Evolutionary conservation across 2,888 invertebrate species (phyloP).

Genomic region (Drosophila prostipennis): DNA sequence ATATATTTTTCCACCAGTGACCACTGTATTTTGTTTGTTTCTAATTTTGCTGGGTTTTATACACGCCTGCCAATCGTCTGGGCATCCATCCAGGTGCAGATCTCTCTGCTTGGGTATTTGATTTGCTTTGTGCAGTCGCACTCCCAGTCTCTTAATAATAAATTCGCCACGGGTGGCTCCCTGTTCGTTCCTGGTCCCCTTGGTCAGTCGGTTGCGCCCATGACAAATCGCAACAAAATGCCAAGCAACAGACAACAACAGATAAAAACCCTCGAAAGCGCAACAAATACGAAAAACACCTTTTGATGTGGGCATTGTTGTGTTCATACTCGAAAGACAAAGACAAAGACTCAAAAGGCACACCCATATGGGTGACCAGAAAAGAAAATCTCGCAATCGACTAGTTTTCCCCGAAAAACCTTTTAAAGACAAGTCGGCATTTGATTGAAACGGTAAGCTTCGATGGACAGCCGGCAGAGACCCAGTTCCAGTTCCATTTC

Average conservation of each 20-base stretch:
- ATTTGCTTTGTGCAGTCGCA: slow-evolving; percentile 53
- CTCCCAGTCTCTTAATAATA: slow-evolving; percentile 57
- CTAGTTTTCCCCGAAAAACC: slow-evolving; percentile 32
- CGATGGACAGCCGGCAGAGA: slow-evolving; percentile 4
- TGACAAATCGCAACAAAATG: slow-evolving; percentile 63
- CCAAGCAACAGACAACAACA: slow-evolving; percentile 48
- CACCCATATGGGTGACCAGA: slow-evolving; percentile 10
- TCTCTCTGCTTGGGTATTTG: slow-evolving; percentile 39
- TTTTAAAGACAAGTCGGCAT: slow-evolving; percentile 17
- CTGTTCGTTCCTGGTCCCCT: slow-evolving; percentile 3
- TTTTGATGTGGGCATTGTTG: slow-evolving; percentile 47
- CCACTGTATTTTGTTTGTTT: slow-evolving; percentile 11
- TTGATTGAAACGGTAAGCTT: slow-evolving; percentile 13
- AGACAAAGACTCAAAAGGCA: slow-evolving; percentile 28
- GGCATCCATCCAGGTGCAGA: slow-evolving; percentile 48
- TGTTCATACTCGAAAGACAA: slow-evolving; percentile 13
- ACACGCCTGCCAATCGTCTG: slow-evolving; percentile 16
- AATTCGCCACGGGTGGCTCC: slow-evolving; percentile 70
- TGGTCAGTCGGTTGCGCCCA: slow-evolving; percentile 43
- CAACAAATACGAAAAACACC: slow-evolving; percentile 59
- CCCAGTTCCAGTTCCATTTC: slow-evolving; percentile 6
- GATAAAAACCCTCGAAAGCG: slow-evolving; percentile 50
- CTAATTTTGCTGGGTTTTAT: slow-evolving; percentile 14
- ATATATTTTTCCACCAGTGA: too few relatives aligned
- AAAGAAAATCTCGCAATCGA: background rate